Evolutionary conservation across 2,888 invertebrate genomes (phyloP).

Genomic region (Operophtera brumata): DNA sequence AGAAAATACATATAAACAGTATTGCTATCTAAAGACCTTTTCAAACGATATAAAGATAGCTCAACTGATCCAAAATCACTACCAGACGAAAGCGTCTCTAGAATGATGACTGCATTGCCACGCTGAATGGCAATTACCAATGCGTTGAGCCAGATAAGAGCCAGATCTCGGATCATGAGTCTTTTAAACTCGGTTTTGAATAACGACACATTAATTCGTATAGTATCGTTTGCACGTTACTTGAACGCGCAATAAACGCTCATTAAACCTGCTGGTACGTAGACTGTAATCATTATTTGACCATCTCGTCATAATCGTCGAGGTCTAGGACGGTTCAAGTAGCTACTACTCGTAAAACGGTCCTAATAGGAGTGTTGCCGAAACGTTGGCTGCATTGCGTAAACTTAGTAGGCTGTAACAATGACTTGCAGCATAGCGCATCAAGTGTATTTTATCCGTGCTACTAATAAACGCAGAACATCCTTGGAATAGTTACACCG

Average conservation of each 20-base stretch:
- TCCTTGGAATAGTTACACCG: no score
- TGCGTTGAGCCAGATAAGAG: no score
- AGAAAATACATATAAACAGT: no score
- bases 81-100: no score
- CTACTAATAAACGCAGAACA: no score
- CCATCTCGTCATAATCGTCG: slow-evolving; percentile 35
- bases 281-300: slow-evolving; percentile 36
- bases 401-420: slow-evolving; percentile 53
- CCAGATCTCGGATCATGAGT: no score
- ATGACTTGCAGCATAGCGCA: slow-evolving; percentile 34
- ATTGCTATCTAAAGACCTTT: no score
- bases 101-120: no score
- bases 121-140: no score
- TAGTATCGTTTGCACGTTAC: neutral
- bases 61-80: no score
- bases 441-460: no score
- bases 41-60: no score
- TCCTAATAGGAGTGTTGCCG: slow-evolving; percentile 45
- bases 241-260: neutral
- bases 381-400: slow-evolving; percentile 39
- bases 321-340: slow-evolving; percentile 49
- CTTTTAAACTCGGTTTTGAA: neutral
- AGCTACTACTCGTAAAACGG: slow-evolving; percentile 43
- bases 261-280: slow-evolving; percentile 21
- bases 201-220: slow-evolving; percentile 14